Evolutionary conservation across 2,797 vertebrate species (phyloP).

Genomic region (Carcharodon carcharias): DNA sequence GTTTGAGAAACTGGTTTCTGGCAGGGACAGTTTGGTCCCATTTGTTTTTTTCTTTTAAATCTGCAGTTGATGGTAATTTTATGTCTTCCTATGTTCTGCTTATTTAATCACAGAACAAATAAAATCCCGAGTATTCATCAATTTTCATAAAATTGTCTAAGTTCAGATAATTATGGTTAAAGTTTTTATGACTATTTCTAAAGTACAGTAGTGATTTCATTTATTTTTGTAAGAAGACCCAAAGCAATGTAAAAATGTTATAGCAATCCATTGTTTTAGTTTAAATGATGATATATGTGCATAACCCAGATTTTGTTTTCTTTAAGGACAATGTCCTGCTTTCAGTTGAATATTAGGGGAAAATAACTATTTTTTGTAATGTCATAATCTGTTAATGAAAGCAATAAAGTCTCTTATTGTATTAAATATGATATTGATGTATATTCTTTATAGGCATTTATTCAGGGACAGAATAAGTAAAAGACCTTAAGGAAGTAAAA

Average conservation of each 20-base stretch:
- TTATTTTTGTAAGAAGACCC: constrained; percentile 54
- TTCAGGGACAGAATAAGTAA: neutral
- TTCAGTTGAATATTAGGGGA: constrained; percentile 56
- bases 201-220: constrained; percentile 49
- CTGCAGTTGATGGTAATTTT: constrained; percentile 40
- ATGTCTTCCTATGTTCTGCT: constrained; percentile 57
- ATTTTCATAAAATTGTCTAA: constrained; percentile 53
- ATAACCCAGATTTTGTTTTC: constrained; percentile 17
- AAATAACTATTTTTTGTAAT: constrained; percentile 63
- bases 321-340: constrained; percentile 50
- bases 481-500: neutral
- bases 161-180: constrained; percentile 48
- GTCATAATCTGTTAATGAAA: constrained; percentile 55
- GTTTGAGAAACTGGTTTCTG: constrained; percentile 46
- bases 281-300: constrained; percentile 43
- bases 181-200: constrained; percentile 64
- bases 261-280: constrained; percentile 47
- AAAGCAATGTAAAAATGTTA: constrained; percentile 51
- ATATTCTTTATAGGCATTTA: neutral
- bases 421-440: constrained; percentile 35
- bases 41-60: constrained; percentile 45
- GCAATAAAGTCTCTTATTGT: constrained; percentile 64
- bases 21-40: constrained; percentile 39
- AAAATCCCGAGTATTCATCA: constrained; percentile 53
- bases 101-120: constrained; percentile 48